These are phyloP conservation scores for Galagoides demidoff DNA, from an alignment of 2,797 vertebrate genomes.

Conservation along the genomic window DNA sequence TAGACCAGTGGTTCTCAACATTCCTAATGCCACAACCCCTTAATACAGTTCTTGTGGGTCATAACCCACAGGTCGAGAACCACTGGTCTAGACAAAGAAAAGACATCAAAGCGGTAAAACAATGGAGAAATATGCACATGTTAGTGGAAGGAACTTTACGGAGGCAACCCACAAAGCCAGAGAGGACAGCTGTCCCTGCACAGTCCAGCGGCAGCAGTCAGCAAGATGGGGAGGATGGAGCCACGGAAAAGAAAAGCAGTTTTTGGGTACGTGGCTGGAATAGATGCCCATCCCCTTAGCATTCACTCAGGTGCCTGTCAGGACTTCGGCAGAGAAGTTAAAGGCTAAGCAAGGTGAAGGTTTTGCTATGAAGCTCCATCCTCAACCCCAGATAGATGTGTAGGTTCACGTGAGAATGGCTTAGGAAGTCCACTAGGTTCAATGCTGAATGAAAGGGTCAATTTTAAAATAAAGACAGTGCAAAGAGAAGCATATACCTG, in stretches of 20 bases:
- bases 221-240: no score
- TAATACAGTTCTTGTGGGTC: no score
- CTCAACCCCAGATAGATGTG: not conserved
- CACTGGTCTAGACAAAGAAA: not conserved
- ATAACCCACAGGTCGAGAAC: no score
- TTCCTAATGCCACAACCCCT: no score
- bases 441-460: not conserved
- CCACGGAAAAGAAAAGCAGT: not conserved
- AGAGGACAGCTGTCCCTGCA: not conserved
- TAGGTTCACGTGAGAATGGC: not conserved
- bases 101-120: not conserved
- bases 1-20: not conserved
- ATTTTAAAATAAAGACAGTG: not conserved
- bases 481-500: not conserved
- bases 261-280: not conserved
- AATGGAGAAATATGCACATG: no score
- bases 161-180: not conserved
- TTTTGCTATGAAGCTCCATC: not conserved
- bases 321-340: not conserved
- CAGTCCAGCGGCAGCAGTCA: not conserved
- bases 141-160: not conserved
- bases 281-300: no score
- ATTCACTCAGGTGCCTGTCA: not conserved
- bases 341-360: not conserved
- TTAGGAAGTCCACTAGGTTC: not conserved